phyloP scores from a whole-genome alignment of 2,797 vertebrate species.

The Geranospiza caerulescens region DNA sequence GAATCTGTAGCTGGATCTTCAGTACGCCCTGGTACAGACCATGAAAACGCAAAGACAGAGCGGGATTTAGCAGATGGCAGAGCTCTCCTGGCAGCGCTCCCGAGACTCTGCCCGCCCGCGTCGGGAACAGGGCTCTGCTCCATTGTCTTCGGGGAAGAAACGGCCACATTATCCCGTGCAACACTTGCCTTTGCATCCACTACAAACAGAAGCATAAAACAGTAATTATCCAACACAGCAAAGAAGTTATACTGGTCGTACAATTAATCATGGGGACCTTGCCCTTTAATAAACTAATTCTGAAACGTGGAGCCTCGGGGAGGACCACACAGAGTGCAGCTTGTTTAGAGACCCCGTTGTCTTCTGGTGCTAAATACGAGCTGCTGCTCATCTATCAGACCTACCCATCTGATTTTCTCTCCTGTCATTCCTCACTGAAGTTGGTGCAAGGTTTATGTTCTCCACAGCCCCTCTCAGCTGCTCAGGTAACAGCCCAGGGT shows the following conservation, averaged over 20 bases:
- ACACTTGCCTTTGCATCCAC: slow-evolving; percentile 58
- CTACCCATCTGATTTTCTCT: neutral
- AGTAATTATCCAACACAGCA: slow-evolving; percentile 41
- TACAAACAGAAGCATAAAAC: slow-evolving; percentile 66
- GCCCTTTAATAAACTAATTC: neutral
- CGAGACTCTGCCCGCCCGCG: slow-evolving; percentile 49
- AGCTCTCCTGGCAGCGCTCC: slow-evolving; percentile 64
- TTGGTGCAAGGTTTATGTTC: accelerated
- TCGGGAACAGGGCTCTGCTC: slow-evolving; percentile 34
- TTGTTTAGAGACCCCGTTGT: neutral
- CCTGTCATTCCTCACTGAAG: neutral
- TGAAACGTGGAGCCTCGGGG: neutral
- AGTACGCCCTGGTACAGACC: slow-evolving; percentile 75
- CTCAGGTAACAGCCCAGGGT: accelerated
- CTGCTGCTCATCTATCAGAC: neutral
- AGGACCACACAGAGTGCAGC: neutral
- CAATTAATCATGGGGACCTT: neutral
- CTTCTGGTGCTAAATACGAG: neutral
- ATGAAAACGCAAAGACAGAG: slow-evolving; percentile 70
- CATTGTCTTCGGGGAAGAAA: slow-evolving; percentile 65
- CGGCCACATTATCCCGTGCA: slow-evolving; percentile 62
- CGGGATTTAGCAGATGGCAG: slow-evolving; percentile 69
- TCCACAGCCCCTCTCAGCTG: neutral
- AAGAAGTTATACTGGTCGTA: slow-evolving; percentile 8
- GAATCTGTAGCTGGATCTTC: slow-evolving; percentile 51